Evolutionary conservation across 2,888 invertebrate genomes (phyloP).

Genomic region (Mesoligia furuncula): DNA sequence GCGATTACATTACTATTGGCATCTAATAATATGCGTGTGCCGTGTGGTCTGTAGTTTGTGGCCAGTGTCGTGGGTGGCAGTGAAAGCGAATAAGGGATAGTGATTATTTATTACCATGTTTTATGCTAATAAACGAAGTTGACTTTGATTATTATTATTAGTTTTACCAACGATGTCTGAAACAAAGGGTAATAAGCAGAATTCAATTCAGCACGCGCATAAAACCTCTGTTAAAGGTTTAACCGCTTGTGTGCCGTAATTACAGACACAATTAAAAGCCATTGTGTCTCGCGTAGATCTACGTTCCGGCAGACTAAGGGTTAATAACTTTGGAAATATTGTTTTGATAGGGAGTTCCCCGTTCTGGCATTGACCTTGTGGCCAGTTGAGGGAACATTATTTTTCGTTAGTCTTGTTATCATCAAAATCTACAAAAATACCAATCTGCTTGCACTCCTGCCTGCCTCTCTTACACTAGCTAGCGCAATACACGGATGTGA

Average conservation of each 20-base stretch:
- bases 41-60: slow-evolving; percentile 41
- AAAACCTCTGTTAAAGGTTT: background rate
- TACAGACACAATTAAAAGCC: too few relatives aligned
- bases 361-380: background rate
- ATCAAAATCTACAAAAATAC: background rate
- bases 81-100: slow-evolving; percentile 14
- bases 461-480: background rate
- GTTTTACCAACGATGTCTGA: background rate
- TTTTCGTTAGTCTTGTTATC: background rate
- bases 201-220: background rate
- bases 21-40: slow-evolving; percentile 14
- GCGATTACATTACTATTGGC: slow-evolving; percentile 36
- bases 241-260: too few relatives aligned
- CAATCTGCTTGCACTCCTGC: background rate
- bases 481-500: slow-evolving; percentile 31
- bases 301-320: too few relatives aligned
- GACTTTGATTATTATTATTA: slow-evolving; percentile 3
- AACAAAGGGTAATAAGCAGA: background rate
- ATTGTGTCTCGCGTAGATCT: too few relatives aligned
- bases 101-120: slow-evolving; percentile 5
- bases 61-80: slow-evolving; percentile 32
- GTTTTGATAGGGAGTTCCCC: background rate
- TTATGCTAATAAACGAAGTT: slow-evolving; percentile 7
- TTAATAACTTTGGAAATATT: background rate
- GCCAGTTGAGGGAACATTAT: background rate